Base-by-base conservation (phyloP, 2,888 invertebrate genomes). In the Dryomyza anilis region DNA sequence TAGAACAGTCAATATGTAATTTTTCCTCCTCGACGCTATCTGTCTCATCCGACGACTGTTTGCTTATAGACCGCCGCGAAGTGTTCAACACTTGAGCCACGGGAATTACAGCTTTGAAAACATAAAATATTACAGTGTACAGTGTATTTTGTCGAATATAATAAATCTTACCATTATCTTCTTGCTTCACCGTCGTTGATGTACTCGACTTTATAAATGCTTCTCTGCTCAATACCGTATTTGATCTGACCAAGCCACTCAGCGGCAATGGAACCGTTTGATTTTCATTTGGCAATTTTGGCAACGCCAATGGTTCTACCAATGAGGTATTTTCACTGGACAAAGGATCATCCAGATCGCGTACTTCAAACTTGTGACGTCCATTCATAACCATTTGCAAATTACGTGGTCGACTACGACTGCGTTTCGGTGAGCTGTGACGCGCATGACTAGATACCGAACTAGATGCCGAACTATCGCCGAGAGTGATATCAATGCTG, bases 341-440 rank as follows among this genome's bases (percentile, higher is more conserved):
- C 2, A 80, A 71, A 8, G 83, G 82, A 72, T 85, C 85, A 46
- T 87, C 86, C 14, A 77, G 66, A 75, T 93, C 92, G 29, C 89
- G 84, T 2, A 93, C 89, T 71, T 93, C 92, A 81, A 93, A 93
- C 71, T 87, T 89, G 75, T 91, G 90, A 0, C 90, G 85, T 52
- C 89, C 90, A 45, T 86, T 87, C 83, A 92, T 88, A 36, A 91
- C 87, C 87, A 92, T 89, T 80, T 91, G 89, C 46, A 92, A 82
- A 78, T 89, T 90, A 57, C 92, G 85, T 1, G 90, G 89, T 67
- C 89, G 87, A 64, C 80, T 81, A 55, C 86, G 82, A 64, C 80
- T 81, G 1, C 82, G 75, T 60, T 79, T 76, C 25, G 83, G 80
- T 63, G 72, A 73, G 30, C 69, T 70, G 45, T 67, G 69, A 10